Percentiles rank a stretch among this genome's conserved stretches.
Conservation (phyloP, 2,888 invertebrate species). For the Ectemnius cavifrons region DNA sequence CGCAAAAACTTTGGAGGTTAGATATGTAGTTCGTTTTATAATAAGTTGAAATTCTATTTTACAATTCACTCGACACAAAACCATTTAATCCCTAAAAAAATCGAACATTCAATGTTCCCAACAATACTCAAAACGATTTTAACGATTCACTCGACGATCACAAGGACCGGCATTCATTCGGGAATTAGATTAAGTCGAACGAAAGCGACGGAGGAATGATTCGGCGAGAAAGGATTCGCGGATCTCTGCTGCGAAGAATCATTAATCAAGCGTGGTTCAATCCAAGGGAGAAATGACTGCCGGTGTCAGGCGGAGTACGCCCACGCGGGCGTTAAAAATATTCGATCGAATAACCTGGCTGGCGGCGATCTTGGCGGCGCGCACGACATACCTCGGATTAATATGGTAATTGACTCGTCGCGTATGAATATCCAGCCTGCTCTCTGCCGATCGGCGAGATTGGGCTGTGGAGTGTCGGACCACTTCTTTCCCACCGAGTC, state of each 20-base stretch:
- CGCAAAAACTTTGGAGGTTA: too few species aligned
- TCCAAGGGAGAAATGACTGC: not conserved
- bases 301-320: slow-evolving; percentile 35
- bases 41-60: too few species aligned
- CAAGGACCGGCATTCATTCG: too few species aligned
- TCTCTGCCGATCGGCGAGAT: slow-evolving; percentile 9
- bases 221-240: slow-evolving; percentile 17
- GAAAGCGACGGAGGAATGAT: not conserved
- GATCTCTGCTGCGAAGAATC: too few species aligned
- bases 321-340: slow-evolving; percentile 44
- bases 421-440: slow-evolving; percentile 24
- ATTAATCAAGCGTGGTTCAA: too few species aligned
- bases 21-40: too few species aligned
- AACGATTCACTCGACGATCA: too few species aligned
- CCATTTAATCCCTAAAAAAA: too few species aligned
- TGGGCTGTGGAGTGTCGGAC: not conserved
- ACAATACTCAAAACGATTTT: too few species aligned
- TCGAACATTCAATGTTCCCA: too few species aligned
- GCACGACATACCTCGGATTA: slow-evolving; percentile 41
- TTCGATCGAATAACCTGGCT: slow-evolving; percentile 34
- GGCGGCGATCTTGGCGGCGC: slow-evolving; percentile 6
- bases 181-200: too few species aligned
- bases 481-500: slow-evolving; percentile 1
- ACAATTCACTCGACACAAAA: too few species aligned
- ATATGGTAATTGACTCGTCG: slow-evolving; percentile 54